A percentile compares a stretch with the other conserved stretches of the same genome.
phyloP scores from a whole-genome alignment of 2,113 vertebrate species.

The Alosa alosa region DNA sequence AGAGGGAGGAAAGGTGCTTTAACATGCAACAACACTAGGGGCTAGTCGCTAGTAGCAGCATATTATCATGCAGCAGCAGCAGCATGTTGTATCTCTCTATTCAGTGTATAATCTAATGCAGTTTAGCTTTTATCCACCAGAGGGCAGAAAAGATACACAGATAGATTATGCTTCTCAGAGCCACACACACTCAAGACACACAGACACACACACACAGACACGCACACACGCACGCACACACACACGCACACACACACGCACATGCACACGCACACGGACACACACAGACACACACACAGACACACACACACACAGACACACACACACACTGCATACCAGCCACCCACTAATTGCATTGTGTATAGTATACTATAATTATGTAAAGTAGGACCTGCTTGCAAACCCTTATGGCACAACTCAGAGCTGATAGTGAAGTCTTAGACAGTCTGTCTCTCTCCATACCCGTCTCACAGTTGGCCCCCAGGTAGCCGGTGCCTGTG shows the following conservation, averaged over 20 bases:
- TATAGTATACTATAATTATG: not conserved
- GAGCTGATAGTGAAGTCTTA: not conserved
- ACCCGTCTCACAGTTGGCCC: conserved; percentile 84
- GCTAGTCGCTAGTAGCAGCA: not conserved
- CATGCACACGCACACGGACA: too few relatives aligned
- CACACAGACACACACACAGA: too few relatives aligned
- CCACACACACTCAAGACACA: not conserved
- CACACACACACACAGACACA: too few relatives aligned
- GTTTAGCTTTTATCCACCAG: conserved; percentile 52
- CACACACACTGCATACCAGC: not conserved
- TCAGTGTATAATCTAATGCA: conserved; percentile 32
- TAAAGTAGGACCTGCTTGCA: not conserved
- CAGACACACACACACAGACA: too few relatives aligned
- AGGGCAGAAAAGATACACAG: conserved; percentile 67
- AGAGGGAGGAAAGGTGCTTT: not conserved
- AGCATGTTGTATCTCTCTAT: not conserved
- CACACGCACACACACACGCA: not conserved
- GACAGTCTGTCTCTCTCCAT: conserved; percentile 43
- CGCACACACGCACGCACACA: not conserved
- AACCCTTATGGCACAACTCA: not conserved
- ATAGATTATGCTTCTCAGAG: not conserved
- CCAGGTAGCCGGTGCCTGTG: conserved; percentile 82
- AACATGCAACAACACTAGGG: not conserved
- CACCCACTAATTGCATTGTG: not conserved
- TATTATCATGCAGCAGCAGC: not conserved